Base-by-base conservation (phyloP, 2,888 invertebrate species). In the Ecliptopera silaceata region DNA sequence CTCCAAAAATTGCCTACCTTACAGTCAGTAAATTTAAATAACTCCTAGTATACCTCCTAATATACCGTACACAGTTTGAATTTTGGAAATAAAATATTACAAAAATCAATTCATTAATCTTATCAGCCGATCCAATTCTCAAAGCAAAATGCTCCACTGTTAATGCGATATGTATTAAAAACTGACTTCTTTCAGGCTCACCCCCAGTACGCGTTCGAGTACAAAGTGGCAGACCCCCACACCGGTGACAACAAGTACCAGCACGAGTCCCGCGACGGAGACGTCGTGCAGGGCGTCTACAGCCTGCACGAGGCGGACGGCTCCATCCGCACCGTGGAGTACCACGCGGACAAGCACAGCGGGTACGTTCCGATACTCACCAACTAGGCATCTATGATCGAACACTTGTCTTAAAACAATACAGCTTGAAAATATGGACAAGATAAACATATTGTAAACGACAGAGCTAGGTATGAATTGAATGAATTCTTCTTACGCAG, bases 171-270 rank as follows among this genome's bases (percentile, higher is more conserved):
- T 6, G 26, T 15, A 10, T 8, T 15, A 36, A 34, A 6, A 8
- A 34, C 3, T 15, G 12, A 22, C 3, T 18, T 18, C 6, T 57
- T 60, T 3, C 68, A 86, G 86, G 72, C 90, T 11, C 88, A 92
- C 68, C 92, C 92, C 36, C 90, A 91, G 79, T 92, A 92, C 77
- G 86, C 86, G 73, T 92, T 88, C 74, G 84, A 90, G 67, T 92
- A 92, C 76, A 86, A 88, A 46, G 89, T 91, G 29, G 80, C 88
- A 56, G 93, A 93, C 65, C 86, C 84, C 1, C 92, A 93, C 65
- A 92, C 92, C 53, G 93, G 92, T 1, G 93, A 93, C 79, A 85
- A 87, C 68, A 93, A 93, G 77, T 88, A 80, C 69, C 92, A 93
- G 69, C 82, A 88, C 50, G 93, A 93, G 76, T 71, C 80, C 31